Base-by-base conservation (phyloP, 2,113 vertebrate genomes). In the Ptilonorhynchus violaceus region DNA sequence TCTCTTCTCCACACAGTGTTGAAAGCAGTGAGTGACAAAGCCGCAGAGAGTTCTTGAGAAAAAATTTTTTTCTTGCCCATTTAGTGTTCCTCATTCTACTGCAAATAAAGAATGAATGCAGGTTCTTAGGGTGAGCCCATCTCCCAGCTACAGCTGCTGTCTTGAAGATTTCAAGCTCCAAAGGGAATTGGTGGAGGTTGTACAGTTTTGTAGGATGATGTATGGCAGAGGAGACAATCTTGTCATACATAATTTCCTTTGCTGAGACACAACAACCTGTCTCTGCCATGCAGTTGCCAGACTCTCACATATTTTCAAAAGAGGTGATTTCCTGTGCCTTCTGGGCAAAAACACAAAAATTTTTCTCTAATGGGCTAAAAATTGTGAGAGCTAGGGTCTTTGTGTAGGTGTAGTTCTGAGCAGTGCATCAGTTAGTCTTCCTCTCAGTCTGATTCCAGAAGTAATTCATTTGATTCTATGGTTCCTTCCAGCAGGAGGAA, bases 341-440 rank as follows among this genome's bases (percentile, higher is more conserved):
- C 30, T 67, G 42, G 67, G 58, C 42, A 50, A 74, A 88, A 77
- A 76, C 17, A 66, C 13, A n/a, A 91, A 89, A 93, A 92, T 30
- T 66, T 92, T 11, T 88, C 59, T 62, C 52, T 86, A 76, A 95
- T 89, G 88, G 93, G 68, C 62, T 85, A 90, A 90, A 87, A 94
- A 77, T 47, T 69, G 56, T 62, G 60, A 50, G 28, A 39, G 28
- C 78, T 4, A 46, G 33, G 67, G 46, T 77, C 50, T 91, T 62
- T 6, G 58, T 85, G 89, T 68, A 72, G 77, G 67, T 88, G 78
- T 75, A 89, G 63, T 69, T 76, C 46, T 69, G 70, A 93, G 86
- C 55, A 75, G 30, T 76, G 27, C 39, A 79, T 69, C 85, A 56
- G 39, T 74, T 84, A 75, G 15, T 50, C 84, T 87, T 91, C 58